phyloP scores from a whole-genome alignment of 1,140 invertebrate species.

The Pogonomyrmex californicus region DNA sequence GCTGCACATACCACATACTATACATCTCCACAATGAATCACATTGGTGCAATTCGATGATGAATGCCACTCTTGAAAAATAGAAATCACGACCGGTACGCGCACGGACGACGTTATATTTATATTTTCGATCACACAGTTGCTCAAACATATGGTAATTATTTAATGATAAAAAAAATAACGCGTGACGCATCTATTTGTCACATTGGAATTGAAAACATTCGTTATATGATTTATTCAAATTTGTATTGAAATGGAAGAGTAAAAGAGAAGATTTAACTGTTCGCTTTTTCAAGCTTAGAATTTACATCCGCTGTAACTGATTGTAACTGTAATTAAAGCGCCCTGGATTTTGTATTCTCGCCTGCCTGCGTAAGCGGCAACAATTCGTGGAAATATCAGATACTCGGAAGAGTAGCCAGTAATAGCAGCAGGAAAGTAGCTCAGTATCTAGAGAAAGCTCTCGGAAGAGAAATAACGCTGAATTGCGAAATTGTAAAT shows the following conservation, averaged over 20 bases:
- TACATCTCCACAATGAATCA: slow-evolving; percentile 49
- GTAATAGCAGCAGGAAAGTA: slow-evolving; percentile 44
- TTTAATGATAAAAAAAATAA: slow-evolving; percentile 36
- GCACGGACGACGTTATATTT: slow-evolving; percentile 23
- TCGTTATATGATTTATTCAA: background rate
- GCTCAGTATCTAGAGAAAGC: slow-evolving; percentile 1
- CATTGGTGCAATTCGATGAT: slow-evolving; percentile 7
- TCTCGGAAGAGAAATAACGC: slow-evolving; percentile 1
- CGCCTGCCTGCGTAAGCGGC: background rate
- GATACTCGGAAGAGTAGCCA: slow-evolving; percentile 46
- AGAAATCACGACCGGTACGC: slow-evolving; percentile 40
- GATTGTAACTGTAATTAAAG: slow-evolving; percentile 28
- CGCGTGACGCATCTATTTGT: background rate
- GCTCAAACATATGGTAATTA: slow-evolving; percentile 45
- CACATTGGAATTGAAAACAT: background rate
- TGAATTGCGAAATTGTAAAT: background rate
- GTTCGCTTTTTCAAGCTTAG: background rate
- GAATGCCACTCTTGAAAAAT: slow-evolving; percentile 42
- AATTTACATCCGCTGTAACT: background rate
- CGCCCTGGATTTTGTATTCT: slow-evolving; percentile 25
- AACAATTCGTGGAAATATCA: slow-evolving; percentile 46
- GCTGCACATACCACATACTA: slow-evolving; percentile 14
- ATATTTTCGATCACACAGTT: slow-evolving; percentile 20
- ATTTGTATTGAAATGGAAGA: background rate
- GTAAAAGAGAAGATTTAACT: background rate